Evolutionary conservation across 2,113 vertebrate genomes (phyloP), one percentile per base, ranked within the genome.

Genomic region (Regulus satrapa): DNA sequence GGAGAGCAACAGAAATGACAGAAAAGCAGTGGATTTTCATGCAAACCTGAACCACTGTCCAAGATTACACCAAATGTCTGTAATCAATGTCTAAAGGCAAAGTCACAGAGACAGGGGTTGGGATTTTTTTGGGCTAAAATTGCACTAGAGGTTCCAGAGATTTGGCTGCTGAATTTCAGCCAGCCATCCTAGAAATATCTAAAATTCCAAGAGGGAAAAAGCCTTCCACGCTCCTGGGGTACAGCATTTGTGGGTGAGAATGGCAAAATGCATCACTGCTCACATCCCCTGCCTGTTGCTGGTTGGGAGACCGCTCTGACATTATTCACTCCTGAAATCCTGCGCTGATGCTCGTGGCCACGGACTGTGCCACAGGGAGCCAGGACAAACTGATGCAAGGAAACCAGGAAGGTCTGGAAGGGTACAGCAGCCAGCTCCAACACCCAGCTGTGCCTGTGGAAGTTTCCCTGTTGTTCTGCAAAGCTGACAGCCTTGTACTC

Each of bases 211-310:
- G 46, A 29, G 21, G 28, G 23, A 76, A 48, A 58, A 41, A 3
- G 2, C 38, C 41, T 81, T 56, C 48, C 18, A 23, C 17, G 14
- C 2, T 63, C 32, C 43, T 41, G 20, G 31, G 10, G 7, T 59
- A 21, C 0, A 0, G 56, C 34, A 31, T 34, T 36, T 45, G 45
- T 0, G 4, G 34, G 52, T 38, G n/a, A 75, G 32, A 69, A 52
- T 43, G 49, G 36, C n/a, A 79, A 43, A 83, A 51, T 1, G 4
- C 3, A 12, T 9, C n/a, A 45, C 5, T 56, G 36, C 36, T 80
- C 12, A 66, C 11, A n/a, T 18, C 18, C 10, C 24, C 32, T 83
- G 19, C 19, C 29, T 59, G 38, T 1, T 46, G 38, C 23, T 49
- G 29, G 14, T 46, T 20, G 16, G 41, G 48, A 63, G 26, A 2